Base-by-base conservation (phyloP, 2,797 vertebrate genomes). In the Thripadectes ignobilis region DNA sequence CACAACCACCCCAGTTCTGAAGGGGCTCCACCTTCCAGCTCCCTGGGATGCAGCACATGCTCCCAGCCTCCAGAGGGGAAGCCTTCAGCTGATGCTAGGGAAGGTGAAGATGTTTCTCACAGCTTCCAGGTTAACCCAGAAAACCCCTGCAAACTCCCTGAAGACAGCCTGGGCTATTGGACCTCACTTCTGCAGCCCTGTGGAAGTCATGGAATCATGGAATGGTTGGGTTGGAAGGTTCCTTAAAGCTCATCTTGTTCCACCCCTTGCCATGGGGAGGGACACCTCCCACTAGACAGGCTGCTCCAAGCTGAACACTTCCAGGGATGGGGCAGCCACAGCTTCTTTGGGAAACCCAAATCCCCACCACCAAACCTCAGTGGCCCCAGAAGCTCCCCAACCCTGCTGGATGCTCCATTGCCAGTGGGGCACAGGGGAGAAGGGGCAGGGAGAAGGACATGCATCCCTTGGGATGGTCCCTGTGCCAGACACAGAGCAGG, bases 1-100 rank as follows among this genome's bases (percentile, higher is more conserved):
- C 7, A 17, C 10, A 5, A 15, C 19, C 30, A 26, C 45, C 38
- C 54, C 34, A 2, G 18, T 4, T 49, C 3, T 2, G 46, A 57
- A 34, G 5, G 1, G 26, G 14, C 10, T 69, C 36, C 4, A 34
- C 63, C 73, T 22, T 12, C n/a, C 0, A 2, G 7, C 5, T 14
- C 36, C 3, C 4, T 4, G 49, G 38, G 63, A 48, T 0, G 10
- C 1, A 36, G 24, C 3, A 0, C 0, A 0, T 0, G 26, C 29
- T 83, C 54, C 52, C 38, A 4, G 32, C 34, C 43, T 54, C 63
- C 75, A 0, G 0, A n/a, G 51, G 20, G 1, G 46, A 59, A 79
- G 61, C 55, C 41, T 27, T 17, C 66, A 57, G 55, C 41, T 15
- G 54, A 9, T 3, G 24, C 3, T 27, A 66, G 0, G 12, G 43